Base-by-base conservation (phyloP, 2,113 vertebrate species). In the Mus pahari region DNA sequence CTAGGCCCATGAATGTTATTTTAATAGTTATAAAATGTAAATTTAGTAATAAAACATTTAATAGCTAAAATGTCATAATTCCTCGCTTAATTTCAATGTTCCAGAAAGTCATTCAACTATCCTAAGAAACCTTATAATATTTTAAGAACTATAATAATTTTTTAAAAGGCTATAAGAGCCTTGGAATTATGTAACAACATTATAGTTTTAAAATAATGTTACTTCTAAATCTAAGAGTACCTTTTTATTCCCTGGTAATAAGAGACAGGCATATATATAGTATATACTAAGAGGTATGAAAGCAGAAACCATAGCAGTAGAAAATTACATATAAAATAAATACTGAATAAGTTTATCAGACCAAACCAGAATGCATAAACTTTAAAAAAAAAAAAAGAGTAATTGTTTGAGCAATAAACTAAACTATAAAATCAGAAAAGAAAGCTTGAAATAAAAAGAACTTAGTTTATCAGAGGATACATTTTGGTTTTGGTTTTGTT, bases 381-480 rank as follows among this genome's bases (percentile, higher is more conserved):
- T 68, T 96, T 7, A 48, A 48, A 48, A 7, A 89, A 87, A 73
- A 31, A 58, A 90, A 60, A 84, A 77, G 78, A 90, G 62, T 68
- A 48, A 90, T 82, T 22, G n/a, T 82, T 82, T 79, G 17, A 68
- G 62, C 53, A 87, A 78, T 66, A 90, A 92, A 74, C n/a, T 42
- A 95, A 96, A 73, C 68, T 58, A 79, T 95, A 81, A 88, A 62
- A 74, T 55, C 28, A 68, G 70, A 71, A 84, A 90, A 87, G 71
- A 55, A 91, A 92, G 91, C 33, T 91, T 62, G 33, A 95, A 91
- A 71, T 86, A 55, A 89, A 4, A 91, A 7, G 9, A 91, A 81
- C 5, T 64, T 89, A 84, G 58, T 42, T 42, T 19, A 87, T 87
- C 31, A 82, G 92, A 97, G 91, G 48, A 7, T 90, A 19, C 93